These are phyloP conservation scores for Toxotes chatareus DNA, from an alignment of 2,113 vertebrate genomes.

Conservation along the genomic window DNA sequence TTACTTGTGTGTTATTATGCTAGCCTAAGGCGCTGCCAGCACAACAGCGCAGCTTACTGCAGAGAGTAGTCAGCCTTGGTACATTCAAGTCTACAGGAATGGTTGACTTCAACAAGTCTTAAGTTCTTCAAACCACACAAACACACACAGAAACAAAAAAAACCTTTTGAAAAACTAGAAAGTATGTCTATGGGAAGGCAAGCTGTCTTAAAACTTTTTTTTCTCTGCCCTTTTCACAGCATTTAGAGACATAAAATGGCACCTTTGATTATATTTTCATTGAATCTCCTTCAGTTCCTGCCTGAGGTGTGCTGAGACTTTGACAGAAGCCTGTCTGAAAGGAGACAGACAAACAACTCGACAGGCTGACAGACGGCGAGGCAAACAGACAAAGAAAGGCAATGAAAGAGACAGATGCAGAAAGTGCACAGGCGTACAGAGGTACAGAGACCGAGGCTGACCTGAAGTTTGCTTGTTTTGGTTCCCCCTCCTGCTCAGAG, in stretches of 20 bases:
- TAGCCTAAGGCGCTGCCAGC: slow-evolving; percentile 44
- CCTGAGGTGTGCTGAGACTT: slow-evolving; percentile 43
- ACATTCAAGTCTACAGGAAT: slow-evolving; percentile 11
- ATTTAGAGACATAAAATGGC: slow-evolving; percentile 50
- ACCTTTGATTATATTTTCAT: slow-evolving; percentile 52
- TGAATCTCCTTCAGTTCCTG: slow-evolving; percentile 39
- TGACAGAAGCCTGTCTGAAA: slow-evolving; percentile 52
- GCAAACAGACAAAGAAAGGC: slow-evolving; percentile 37
- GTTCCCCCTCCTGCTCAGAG: slow-evolving; percentile 56
- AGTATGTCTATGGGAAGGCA: neutral
- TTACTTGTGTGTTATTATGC: slow-evolving; percentile 46
- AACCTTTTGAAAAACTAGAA: neutral
- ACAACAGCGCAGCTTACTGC: slow-evolving; percentile 31
- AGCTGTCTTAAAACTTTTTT: slow-evolving; percentile 36
- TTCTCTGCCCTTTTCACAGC: slow-evolving; percentile 34
- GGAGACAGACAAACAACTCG: slow-evolving; percentile 48
- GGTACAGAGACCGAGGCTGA: slow-evolving; percentile 66
- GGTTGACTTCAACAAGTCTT: slow-evolving; percentile 30
- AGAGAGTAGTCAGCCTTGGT: slow-evolving; percentile 24
- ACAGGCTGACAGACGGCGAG: slow-evolving; percentile 45
- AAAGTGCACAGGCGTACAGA: neutral
- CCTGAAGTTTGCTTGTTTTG: slow-evolving; percentile 85
- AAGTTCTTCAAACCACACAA: slow-evolving; percentile 18
- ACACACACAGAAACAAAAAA: neutral
- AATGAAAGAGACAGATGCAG: slow-evolving; percentile 24